Conservation (phyloP, 2,797 vertebrate species). For the Lagodon rhomboides region DNA sequence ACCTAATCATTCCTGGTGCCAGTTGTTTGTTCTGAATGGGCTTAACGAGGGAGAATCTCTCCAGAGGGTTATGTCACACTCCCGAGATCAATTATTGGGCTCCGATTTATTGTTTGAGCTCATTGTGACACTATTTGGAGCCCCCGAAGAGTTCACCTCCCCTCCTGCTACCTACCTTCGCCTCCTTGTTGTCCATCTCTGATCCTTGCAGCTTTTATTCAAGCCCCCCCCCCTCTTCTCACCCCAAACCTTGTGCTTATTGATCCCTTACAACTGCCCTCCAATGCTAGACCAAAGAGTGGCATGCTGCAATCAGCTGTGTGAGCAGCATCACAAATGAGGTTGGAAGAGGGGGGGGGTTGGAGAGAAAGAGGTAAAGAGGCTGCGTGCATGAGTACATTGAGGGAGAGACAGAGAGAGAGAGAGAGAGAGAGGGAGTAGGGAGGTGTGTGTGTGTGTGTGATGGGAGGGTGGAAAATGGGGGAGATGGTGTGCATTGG, state of each 20-base stretch:
- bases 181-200: slow-evolving; percentile 10
- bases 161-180: slow-evolving; percentile 16
- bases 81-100: slow-evolving; percentile 56
- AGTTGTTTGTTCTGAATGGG: slow-evolving; percentile 26
- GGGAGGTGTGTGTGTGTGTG: slow-evolving; percentile 46
- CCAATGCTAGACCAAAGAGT: slow-evolving; percentile 72
- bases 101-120: slow-evolving; percentile 58
- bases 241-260: slow-evolving; percentile 70
- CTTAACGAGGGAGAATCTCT: slow-evolving; percentile 32
- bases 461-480: slow-evolving; percentile 61
- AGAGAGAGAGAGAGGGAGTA: slow-evolving; percentile 61
- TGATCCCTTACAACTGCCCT: slow-evolving; percentile 80
- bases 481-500: slow-evolving; percentile 73
- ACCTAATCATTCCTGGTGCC: slow-evolving; percentile 41
- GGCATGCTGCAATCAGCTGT: slow-evolving; percentile 84
- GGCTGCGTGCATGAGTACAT: slow-evolving; percentile 67
- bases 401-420: slow-evolving; percentile 60
- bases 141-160: slow-evolving; percentile 18
- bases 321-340: slow-evolving; percentile 87
- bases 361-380: slow-evolving; percentile 68
- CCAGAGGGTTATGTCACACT: slow-evolving; percentile 41
- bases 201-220: slow-evolving; percentile 39
- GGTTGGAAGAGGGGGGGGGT: slow-evolving; percentile 47
- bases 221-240: not conserved
- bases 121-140: slow-evolving; percentile 22